Evolutionary conservation across 2,888 invertebrate genomes (phyloP), one percentile per base, ranked within the genome.

Genomic region (Cosmorhoe ocellata): DNA sequence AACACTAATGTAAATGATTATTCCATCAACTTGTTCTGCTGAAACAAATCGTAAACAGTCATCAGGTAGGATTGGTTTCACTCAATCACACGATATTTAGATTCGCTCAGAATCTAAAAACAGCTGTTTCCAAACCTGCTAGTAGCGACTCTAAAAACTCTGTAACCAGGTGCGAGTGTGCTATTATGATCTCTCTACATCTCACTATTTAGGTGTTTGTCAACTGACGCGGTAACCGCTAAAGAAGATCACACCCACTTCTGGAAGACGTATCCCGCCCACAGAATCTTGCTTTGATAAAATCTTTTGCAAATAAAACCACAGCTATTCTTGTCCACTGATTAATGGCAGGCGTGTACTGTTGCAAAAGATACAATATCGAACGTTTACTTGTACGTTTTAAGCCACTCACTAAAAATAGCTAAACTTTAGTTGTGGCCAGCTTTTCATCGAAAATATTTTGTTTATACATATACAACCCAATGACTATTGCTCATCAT

Each of bases 171-270:
- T 58, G 58, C 41, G 18, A 28, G 24, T 18, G 51, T 58, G 58
- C 41, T 11, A 28, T 26, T 18, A 31, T 42, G 45, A 51, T 36
- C 24, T 36, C 27, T 39, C 50, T 37, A 48, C 45, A 56, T 53
- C 43, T 41, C 26, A 48, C 31, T 37, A 40, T 22, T 31, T 6
- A 38, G 12, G 9, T 7, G 28, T 51, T 51, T 37, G 46, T 36
- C 44, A 45, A 31, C 46, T 18, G 33, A 52, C 59, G 60, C 64
- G 56, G 56, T 50, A 47, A 43, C 56, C 55, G 57, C 51, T 71
- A 60, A 72, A 33, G 61, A 56, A 54, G 64, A 78, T 84, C 84
- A 84, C 86, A 81, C 84, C 86, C 81, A 81, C 82, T 80, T 62
- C 61, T 61, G 63, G 53, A 59, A 56, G 73, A 78, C 70, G 69